Base-by-base conservation (phyloP, 2,113 vertebrate genomes). In the Odontesthes bonariensis region DNA sequence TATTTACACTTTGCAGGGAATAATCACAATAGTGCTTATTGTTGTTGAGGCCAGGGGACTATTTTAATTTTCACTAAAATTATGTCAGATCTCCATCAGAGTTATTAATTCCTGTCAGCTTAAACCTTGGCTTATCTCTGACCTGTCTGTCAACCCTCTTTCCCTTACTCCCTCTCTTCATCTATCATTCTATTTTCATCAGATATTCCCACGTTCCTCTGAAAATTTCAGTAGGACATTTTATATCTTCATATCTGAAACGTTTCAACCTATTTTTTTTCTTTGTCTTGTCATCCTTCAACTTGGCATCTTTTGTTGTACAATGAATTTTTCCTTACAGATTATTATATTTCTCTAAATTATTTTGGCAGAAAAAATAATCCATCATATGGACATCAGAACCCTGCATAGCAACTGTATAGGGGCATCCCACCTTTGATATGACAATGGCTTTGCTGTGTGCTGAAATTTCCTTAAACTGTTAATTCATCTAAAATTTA, bases 31-130 rank as follows among this genome's bases (percentile, higher is more conserved):
- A 20, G 2, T 14, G 55, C 17, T 31, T 61, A 31, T 51, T 73
- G 13, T 38, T 49, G 9, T 32, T 44, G 17, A 32, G 49, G 69
- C 56, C 42, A 44, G 42, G 13, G 40, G 9, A 23, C 52, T 54
- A 12, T 74, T 42, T 32, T 23, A 17, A 22, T 40, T 27, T 27
- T 27, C 27, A 27, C 27, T 77, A 33, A 82, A 86, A 82, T 75
- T 55, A 84, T 81, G 79, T 73, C 72, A 88, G 75, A 89, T 88
- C 81, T 87, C 81, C 82, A 90, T 91, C 87, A 80, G 57, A 44
- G 60, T 82, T 89, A 85, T 89, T 88, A 81, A 89, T 91, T 89
- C 83, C 75, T 87, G 81, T 84, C 89, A 83, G 80, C 58, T 86
- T 89, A 88, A 54, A 85, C 78, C 64, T 74, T 75, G 75, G 77